Percentiles rank a stretch among this genome's conserved stretches.
Conservation (phyloP, 1,140 invertebrate genomes). For the Lepidurus arcticus region DNA sequence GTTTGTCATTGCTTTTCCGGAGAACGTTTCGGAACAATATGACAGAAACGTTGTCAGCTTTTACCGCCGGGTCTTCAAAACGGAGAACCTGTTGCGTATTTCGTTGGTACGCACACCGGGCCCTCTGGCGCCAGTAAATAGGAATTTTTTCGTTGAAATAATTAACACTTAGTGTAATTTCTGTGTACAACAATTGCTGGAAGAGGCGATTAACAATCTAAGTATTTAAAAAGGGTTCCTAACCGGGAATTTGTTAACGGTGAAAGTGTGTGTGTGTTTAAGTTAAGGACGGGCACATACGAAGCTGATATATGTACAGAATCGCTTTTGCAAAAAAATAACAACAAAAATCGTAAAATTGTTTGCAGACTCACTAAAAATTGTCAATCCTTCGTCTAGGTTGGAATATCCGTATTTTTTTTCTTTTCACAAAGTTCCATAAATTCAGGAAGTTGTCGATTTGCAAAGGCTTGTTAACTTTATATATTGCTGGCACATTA, state of each 20-base stretch:
- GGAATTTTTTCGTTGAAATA: neutral
- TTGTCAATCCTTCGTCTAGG: neutral
- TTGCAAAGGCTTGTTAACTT: neutral
- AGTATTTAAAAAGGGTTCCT: neutral
- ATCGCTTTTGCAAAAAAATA: neutral
- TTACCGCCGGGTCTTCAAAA: no score
- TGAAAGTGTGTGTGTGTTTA: neutral
- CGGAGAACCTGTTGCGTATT: no score
- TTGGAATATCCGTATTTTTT: neutral
- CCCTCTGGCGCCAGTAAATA: no score
- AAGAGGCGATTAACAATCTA: neutral
- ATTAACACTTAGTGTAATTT: constrained; percentile 15
- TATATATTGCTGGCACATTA: constrained; percentile 8
- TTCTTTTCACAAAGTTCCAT: neutral
- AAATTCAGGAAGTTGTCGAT: constrained; percentile 14
- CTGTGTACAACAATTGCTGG: neutral
- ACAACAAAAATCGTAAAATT: neutral
- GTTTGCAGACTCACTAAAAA: no score
- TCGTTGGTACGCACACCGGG: no score
- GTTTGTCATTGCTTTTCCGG: no score
- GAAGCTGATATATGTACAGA: constrained; percentile 15
- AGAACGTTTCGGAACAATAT: no score
- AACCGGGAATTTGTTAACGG: neutral
- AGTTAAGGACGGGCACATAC: constrained; percentile 1
- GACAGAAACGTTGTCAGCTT: no score